Conservation (phyloP, 2,888 invertebrate genomes). For the Eristalinus sepulchralis region DNA sequence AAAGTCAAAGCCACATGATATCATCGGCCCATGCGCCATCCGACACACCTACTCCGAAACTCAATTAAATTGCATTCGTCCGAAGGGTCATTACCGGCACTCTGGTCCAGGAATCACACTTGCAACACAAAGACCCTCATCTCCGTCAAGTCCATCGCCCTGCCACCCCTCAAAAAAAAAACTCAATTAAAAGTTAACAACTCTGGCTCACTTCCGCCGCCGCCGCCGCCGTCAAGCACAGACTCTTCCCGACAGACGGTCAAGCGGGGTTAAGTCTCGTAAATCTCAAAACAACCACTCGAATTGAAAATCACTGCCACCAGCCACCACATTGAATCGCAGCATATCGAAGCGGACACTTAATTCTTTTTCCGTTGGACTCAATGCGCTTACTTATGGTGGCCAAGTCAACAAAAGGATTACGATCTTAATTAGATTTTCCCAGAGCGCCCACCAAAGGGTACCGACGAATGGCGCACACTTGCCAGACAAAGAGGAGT, state of each 20-base stretch:
- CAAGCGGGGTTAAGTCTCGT: neutral
- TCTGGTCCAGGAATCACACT: neutral
- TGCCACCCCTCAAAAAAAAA: neutral
- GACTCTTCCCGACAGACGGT: neutral
- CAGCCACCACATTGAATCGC: slow-evolving; percentile 13
- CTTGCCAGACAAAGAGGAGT: slow-evolving; percentile 22
- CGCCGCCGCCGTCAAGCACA: neutral
- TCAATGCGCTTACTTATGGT: slow-evolving; percentile 12
- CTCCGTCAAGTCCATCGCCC: neutral
- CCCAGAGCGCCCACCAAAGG: neutral
- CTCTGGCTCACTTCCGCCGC: neutral
- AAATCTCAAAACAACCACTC: neutral
- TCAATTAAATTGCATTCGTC: neutral
- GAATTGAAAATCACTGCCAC: neutral
- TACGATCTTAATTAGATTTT: slow-evolving; percentile 67
- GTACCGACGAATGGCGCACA: neutral
- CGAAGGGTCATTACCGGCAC: neutral
- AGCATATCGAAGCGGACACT: slow-evolving; percentile 23
- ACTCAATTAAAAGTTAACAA: neutral
- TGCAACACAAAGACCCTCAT: neutral
- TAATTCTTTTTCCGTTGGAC: slow-evolving; percentile 11
- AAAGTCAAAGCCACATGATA: neutral
- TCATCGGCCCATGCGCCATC: neutral
- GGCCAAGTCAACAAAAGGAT: slow-evolving; percentile 50
- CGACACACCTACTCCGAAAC: neutral